Percentiles rank a stretch among this genome's conserved stretches.
Evolutionary conservation across 2,113 vertebrate genomes (phyloP).

Genomic region (Morphnarchus princeps): DNA sequence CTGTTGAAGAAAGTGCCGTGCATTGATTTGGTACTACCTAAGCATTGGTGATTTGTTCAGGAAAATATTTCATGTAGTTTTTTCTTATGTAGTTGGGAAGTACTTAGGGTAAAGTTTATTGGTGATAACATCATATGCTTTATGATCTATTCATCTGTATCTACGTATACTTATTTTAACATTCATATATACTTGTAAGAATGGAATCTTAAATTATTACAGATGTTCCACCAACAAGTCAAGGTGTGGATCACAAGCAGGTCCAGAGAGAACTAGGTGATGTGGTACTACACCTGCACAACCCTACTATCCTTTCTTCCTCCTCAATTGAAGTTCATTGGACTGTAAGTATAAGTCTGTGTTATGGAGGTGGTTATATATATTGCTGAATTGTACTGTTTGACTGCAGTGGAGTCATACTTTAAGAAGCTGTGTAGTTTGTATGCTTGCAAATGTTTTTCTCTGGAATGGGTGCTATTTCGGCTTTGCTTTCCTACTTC

Average conservation of each 20-base stretch:
- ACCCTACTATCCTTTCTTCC: conserved; percentile 95
- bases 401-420: neutral
- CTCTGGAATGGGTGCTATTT: neutral
- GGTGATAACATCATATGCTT: neutral
- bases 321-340: conserved; percentile 96
- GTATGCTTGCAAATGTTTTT: neutral
- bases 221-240: conserved; percentile 96
- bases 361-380: neutral
- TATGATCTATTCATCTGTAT: neutral
- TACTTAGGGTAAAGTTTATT: neutral
- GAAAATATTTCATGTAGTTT: neutral
- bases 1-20: neutral
- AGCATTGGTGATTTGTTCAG: neutral
- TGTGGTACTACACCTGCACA: conserved; percentile 93
- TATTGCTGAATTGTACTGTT: neutral
- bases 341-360: conserved; percentile 84
- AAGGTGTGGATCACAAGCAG: conserved; percentile 97
- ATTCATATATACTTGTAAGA: neutral
- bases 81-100: neutral
- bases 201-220: conserved; percentile 47
- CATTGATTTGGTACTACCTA: neutral
- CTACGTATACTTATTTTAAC: neutral
- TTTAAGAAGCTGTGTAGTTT: neutral
- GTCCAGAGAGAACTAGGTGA: conserved; percentile 94
- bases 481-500: neutral